Percentiles rank a stretch among this genome's conserved stretches.
These are phyloP conservation scores for Drosophila lacteicornis DNA, from an alignment of 1,140 invertebrate genomes.

Conservation along the genomic window DNA sequence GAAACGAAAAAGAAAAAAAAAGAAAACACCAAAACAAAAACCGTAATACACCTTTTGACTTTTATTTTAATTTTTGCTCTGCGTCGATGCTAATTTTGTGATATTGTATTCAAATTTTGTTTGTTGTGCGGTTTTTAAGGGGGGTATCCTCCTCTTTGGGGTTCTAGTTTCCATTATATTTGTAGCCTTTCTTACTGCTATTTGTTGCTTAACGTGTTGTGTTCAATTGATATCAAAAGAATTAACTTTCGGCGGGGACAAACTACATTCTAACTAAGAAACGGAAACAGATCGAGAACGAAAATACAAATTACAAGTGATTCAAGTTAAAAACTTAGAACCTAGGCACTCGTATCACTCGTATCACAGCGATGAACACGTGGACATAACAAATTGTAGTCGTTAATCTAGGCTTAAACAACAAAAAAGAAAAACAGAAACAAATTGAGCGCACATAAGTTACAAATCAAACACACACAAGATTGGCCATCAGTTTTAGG, in stretches of 20 bases:
- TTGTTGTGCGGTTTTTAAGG: constrained; percentile 24
- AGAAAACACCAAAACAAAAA: constrained; percentile 48
- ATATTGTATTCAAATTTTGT: constrained; percentile 73
- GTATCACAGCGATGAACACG: constrained; percentile 62
- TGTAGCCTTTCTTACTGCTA: constrained; percentile 67
- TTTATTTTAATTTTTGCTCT: constrained; percentile 77
- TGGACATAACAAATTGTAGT: constrained; percentile 74
- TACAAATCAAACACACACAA: constrained; percentile 26
- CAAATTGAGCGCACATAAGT: constrained; percentile 50
- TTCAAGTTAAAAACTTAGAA: constrained; percentile 82
- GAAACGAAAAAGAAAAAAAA: constrained; percentile 58
- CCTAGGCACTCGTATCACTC: constrained; percentile 66
- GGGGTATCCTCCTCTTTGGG: constrained; percentile 30
- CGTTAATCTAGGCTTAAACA: constrained; percentile 64
- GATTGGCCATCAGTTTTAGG: constrained; percentile 74
- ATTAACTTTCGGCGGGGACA: constrained; percentile 27
- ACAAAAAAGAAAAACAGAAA: constrained; percentile 24
- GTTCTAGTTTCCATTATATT: constrained; percentile 32
- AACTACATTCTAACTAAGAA: constrained; percentile 46
- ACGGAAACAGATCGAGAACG: constrained; percentile 38
- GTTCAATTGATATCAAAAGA: constrained; percentile 78
- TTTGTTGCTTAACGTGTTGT: constrained; percentile 76
- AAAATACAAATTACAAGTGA: constrained; percentile 79
- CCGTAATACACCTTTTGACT: constrained; percentile 68
- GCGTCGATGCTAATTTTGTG: constrained; percentile 81